Percentiles rank a stretch among this genome's conserved stretches.
Conservation (phyloP, 2,113 vertebrate species). For the Furnarius figulus region DNA sequence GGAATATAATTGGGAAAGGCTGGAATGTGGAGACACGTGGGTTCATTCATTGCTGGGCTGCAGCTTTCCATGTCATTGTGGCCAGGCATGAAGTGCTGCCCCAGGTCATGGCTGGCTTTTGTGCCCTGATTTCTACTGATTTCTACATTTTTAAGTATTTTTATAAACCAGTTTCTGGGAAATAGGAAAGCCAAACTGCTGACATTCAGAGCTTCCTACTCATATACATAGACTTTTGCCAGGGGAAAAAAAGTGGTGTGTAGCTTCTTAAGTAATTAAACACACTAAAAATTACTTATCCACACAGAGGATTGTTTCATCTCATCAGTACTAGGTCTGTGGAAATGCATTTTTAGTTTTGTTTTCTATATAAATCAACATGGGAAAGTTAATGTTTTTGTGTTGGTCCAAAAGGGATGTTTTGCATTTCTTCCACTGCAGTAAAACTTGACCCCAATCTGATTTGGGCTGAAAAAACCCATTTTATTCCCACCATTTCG, state of each 20-base stretch:
- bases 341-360: background rate
- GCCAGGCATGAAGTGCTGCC: background rate
- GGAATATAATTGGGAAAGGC: background rate
- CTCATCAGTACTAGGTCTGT: background rate
- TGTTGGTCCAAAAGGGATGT: background rate
- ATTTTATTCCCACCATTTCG: background rate
- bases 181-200: background rate
- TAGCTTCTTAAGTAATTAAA: background rate
- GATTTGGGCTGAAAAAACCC: background rate
- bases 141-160: background rate
- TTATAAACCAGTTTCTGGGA: background rate
- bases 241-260: background rate
- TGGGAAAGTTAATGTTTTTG: background rate
- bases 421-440: background rate
- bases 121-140: background rate
- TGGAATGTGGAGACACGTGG: background rate
- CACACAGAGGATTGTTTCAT: background rate
- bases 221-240: background rate
- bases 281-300: background rate
- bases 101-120: background rate
- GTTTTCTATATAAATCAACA: background rate
- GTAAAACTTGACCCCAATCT: background rate
- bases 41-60: background rate
- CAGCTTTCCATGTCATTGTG: background rate
- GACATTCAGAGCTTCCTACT: background rate